Percentiles rank a stretch among this genome's conserved stretches.
Conservation (phyloP, 1,140 invertebrate genomes). For the Apis mellifera region Amel_HAv3.1 CM009931.2:16798001-16798500, state of each 20-base stretch:
- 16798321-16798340: conserved; percentile 9
- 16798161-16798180: conserved; percentile 70
- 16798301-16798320: neutral
- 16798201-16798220: conserved; percentile 74
- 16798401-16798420: too few species aligned
- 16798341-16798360: neutral
- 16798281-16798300: conserved; percentile 47
- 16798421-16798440: neutral
- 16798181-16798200: conserved; percentile 74
- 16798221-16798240: conserved; percentile 79
- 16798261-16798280: conserved; percentile 52
- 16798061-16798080: conserved; percentile 64
- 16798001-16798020: conserved; percentile 43
- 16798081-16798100: conserved; percentile 72
- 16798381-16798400: too few species aligned
- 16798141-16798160: conserved; percentile 68
- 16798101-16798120: conserved; percentile 76
- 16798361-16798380: neutral
- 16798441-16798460: conserved; percentile 5
- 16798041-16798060: conserved; percentile 38
- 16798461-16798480: neutral
- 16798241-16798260: conserved; percentile 61
- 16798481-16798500: neutral
- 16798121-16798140: conserved; percentile 61
- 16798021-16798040: conserved; percentile 42